phyloP scores from a whole-genome alignment of 2,113 vertebrate species.

The Castor canadensis region DNA sequence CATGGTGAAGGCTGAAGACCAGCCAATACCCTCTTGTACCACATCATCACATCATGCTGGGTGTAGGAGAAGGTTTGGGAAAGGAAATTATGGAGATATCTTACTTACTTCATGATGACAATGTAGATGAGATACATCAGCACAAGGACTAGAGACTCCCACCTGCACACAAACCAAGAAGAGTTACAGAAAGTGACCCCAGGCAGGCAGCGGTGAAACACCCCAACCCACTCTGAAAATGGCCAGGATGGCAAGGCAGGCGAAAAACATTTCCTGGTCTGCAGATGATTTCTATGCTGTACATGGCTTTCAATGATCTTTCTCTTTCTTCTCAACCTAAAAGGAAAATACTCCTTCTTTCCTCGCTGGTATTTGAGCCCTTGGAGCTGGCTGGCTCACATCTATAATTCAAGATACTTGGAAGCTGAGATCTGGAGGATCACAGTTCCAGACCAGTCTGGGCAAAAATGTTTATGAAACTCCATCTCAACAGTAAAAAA shows the following conservation, averaged over 20 bases:
- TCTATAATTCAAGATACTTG: too few species aligned
- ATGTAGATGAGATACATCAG: constrained; percentile 97
- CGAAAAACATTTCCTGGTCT: background rate
- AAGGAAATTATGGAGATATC: background rate
- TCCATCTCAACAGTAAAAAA: too few species aligned
- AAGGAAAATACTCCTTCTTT: background rate
- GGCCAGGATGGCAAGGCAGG: background rate
- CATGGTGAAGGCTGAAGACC: fast-evolving
- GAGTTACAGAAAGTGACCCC: constrained; percentile 11
- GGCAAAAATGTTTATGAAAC: too few species aligned
- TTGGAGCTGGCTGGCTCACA: too few species aligned
- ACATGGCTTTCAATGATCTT: background rate
- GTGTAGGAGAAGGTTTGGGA: background rate
- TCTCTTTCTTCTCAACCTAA: background rate
- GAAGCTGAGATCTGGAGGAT: too few species aligned
- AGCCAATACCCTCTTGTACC: background rate
- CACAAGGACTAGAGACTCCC: constrained; percentile 95
- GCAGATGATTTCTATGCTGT: background rate
- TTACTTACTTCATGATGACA: constrained; percentile 98
- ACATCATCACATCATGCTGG: background rate
- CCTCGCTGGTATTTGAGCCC: background rate
- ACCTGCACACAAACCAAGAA: constrained; percentile 86
- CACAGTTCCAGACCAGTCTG: too few species aligned
- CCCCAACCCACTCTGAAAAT: too few species aligned
- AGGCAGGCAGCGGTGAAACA: background rate